Evolutionary conservation across 1,140 invertebrate species (phyloP).

Genomic region (Heliconius hewitsoni): DNA sequence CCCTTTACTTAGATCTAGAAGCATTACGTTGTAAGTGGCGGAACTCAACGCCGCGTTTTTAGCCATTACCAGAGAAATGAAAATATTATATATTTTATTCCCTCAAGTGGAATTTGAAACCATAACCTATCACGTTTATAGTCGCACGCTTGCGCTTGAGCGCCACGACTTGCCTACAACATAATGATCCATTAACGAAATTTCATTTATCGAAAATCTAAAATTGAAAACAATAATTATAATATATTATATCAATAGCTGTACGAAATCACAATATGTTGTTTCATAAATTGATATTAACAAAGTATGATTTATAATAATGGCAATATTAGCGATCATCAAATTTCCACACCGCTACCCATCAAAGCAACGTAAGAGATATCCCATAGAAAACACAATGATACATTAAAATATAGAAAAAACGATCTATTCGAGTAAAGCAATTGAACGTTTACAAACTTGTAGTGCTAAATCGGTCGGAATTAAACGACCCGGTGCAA

Average conservation of each 20-base stretch:
- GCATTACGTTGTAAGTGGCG: too few species aligned
- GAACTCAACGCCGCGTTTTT: too few species aligned
- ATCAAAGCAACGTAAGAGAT: not conserved
- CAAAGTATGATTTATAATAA: constrained; percentile 42
- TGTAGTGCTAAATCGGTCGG: constrained; percentile 74
- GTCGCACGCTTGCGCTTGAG: too few species aligned
- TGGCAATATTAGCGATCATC: constrained; percentile 62
- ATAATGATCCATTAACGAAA: not conserved
- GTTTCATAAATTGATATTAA: constrained; percentile 40
- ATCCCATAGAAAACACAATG: constrained; percentile 16
- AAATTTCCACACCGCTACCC: constrained; percentile 68
- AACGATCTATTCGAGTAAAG: constrained; percentile 74
- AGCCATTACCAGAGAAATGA: too few species aligned
- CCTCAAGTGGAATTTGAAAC: too few species aligned
- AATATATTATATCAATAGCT: not conserved
- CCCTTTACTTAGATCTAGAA: too few species aligned
- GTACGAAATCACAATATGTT: not conserved
- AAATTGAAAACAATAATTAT: not conserved
- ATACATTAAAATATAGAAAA: constrained; percentile 68
- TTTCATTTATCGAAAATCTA: too few species aligned
- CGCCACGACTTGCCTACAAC: not conserved
- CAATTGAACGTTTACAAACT: constrained; percentile 74
- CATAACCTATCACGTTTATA: too few species aligned
- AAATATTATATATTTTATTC: too few species aligned
- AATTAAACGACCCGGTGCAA: constrained; percentile 71